Evolutionary conservation across 2,888 invertebrate genomes (phyloP), one percentile per base, ranked within the genome.

Genomic region (Phyto melanocephala): DNA sequence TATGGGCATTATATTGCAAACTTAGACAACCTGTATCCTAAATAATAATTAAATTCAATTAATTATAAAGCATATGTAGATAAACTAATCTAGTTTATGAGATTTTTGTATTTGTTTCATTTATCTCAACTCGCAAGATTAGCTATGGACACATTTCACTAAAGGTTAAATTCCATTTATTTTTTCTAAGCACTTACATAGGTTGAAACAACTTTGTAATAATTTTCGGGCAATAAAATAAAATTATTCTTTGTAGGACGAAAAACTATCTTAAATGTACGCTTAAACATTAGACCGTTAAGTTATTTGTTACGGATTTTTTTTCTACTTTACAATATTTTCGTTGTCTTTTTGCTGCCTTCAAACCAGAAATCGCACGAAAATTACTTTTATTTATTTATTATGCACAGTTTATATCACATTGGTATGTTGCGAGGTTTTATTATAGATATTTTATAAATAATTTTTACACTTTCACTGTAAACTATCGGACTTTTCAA

Each of bases 21-120:
- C 89, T 89, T 1, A 91, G 86, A 80, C 91, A 91, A 52, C 91
- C 91, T 75, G 89, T 91, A 68, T 90, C 91, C 91, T 91, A 86
- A 24, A 52, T 22, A 68, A 56, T 15, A 60, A 54, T 37, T 17
- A 2, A 33, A 13, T 8, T 40, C 6, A 28, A 28, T 28, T 28
- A 28, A 5, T 28, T 28, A 7, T 2, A 47, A 45, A 58, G 20
- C 7, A 15, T 5, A 52, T 24, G 15, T 13, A 54, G 10, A 67
- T 56, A 67, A 56, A 45, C 45, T 56, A 65, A 75, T 80, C 58
- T 58, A 15, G 13, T 0, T 65, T 70, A 37, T 60, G 28, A 13
- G 13, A n/a, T n/a, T n/a, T 4, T 13, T 11, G 8, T 45, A 45
- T 45, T 45, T 20, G 24, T 35, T 0, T 50, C 24, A 28, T 22